Conservation (phyloP, 1,140 invertebrate genomes). For the Rhyzopertha dominica region DNA sequence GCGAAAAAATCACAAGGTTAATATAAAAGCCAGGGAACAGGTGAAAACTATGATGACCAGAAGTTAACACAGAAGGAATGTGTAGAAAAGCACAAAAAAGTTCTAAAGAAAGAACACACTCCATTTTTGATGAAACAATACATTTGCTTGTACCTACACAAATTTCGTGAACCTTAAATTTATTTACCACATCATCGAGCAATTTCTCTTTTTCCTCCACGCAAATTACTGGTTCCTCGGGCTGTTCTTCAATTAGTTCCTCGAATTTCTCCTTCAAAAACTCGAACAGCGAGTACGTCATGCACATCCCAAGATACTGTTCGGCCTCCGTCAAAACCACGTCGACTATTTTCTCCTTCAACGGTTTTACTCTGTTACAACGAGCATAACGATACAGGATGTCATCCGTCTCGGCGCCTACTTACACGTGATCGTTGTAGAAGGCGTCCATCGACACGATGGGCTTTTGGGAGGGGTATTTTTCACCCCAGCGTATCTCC, state of each 20-base stretch:
- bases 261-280: constrained; percentile 78
- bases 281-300: constrained; percentile 94
- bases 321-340: constrained; percentile 67
- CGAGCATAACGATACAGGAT: neutral
- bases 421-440: constrained; percentile 91
- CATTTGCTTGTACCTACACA: too few relatives aligned
- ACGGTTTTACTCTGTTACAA: constrained; percentile 56
- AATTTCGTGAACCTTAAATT: too few relatives aligned
- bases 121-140: too few relatives aligned
- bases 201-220: too few relatives aligned
- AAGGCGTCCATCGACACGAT: constrained; percentile 83
- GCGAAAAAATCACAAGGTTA: too few relatives aligned
- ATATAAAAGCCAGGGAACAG: too few relatives aligned
- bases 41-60: too few relatives aligned
- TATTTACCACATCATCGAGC: too few relatives aligned
- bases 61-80: too few relatives aligned
- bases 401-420: constrained; percentile 30
- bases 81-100: too few relatives aligned
- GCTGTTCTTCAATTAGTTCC: constrained; percentile 66
- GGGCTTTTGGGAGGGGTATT: constrained; percentile 80
- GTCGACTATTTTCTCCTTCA: constrained; percentile 67
- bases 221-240: constrained; percentile 49
- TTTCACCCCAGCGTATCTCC: constrained; percentile 79
- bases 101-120: too few relatives aligned
- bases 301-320: constrained; percentile 78